Evolutionary conservation across 2,113 vertebrate species (phyloP).

Genomic region (Misgurnus anguillicaudatus): DNA sequence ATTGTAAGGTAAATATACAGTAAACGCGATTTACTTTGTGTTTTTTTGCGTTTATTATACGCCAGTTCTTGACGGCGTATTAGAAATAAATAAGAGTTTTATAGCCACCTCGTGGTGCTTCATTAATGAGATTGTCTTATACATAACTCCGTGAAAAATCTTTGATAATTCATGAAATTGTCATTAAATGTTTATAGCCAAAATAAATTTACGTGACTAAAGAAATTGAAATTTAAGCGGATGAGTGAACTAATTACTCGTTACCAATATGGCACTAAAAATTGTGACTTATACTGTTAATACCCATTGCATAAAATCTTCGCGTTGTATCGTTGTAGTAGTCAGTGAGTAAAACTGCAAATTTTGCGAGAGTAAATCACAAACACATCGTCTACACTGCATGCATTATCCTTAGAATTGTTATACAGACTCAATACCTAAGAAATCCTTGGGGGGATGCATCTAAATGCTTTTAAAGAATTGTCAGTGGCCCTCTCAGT

Average conservation of each 20-base stretch:
- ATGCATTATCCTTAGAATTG: background rate
- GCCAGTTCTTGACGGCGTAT: background rate
- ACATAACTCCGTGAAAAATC: background rate
- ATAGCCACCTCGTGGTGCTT: background rate
- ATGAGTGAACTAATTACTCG: constrained; percentile 14
- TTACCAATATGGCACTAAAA: background rate
- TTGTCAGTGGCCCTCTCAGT: background rate
- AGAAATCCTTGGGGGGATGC: constrained; percentile 5
- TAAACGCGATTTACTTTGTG: background rate
- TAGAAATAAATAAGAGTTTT: constrained; percentile 9
- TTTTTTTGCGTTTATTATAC: background rate
- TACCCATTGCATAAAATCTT: constrained; percentile 8
- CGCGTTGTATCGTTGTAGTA: background rate
- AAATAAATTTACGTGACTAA: constrained; percentile 6
- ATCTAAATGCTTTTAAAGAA: background rate
- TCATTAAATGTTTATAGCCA: constrained; percentile 3
- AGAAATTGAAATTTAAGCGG: constrained; percentile 15
- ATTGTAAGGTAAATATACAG: background rate
- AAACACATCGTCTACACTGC: background rate
- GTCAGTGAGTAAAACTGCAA: background rate
- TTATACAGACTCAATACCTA: too few relatives aligned
- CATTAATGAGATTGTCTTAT: constrained; percentile 24
- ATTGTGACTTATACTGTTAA: background rate
- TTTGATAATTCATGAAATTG: constrained; percentile 9
- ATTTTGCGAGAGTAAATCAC: background rate